Evolutionary conservation across 2,888 invertebrate species (phyloP), one percentile per base, ranked within the genome.

Genomic region (Athalia circularis): DNA sequence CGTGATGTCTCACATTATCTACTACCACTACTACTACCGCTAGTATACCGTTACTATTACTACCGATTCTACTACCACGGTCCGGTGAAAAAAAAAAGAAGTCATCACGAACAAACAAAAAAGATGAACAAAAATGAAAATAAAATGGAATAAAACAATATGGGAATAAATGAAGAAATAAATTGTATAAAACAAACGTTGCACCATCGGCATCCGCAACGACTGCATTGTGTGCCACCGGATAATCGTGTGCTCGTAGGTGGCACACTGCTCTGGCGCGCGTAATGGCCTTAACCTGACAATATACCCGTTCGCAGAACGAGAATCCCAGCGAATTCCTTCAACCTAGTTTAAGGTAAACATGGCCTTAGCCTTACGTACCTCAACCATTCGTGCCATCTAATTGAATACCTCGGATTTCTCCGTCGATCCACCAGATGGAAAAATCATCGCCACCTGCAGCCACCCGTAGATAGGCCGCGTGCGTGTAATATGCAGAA

Each of bases 291-390:
- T 72, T 59, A 72, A 72, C 72, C 72, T 72, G 72, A 59, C 59
- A 72, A 59, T 59, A 59, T 59, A 11, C 54, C 62, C n/a, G n/a
- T 54, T 54, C n/a, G 52, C 11, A 29, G 29, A 29, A 59, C 45
- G 72, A 47, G 72, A 72, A 72, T 72, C 72, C 59, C 59, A 9
- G 72, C 59, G 72, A 72, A 72, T 72, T 72, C 72, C 72, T 72
- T 72, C 72, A 57, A 72, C 72, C 72, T 72, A 72, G 59, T 72
- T 72, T 72, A 72, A 59, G 72, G 59, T 72, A 72, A 72, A 72
- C 59, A 72, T 72, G 72, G 72, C 72, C 72, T 72, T 59, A 59
- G 47, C 72, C 70, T 15, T 72, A 47, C 72, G 15, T 72, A 47
- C 59, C 72, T 8, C 5, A 4, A 13, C 72, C 57, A 72, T 72